phyloP scores from a whole-genome alignment of 2,888 invertebrate species.

The Nymphalis c-album region DNA sequence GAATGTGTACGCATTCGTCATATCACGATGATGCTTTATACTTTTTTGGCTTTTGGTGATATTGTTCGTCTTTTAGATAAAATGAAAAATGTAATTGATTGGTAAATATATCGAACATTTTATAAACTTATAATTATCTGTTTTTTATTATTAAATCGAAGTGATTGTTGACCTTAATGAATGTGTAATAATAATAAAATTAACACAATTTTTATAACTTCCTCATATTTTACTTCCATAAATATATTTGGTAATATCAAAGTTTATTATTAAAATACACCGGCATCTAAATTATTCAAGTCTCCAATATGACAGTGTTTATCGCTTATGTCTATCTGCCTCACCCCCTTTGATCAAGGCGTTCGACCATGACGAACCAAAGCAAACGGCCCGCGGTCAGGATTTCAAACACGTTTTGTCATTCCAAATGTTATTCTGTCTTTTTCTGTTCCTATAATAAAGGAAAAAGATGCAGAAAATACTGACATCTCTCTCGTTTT shows the following conservation, averaged over 20 bases:
- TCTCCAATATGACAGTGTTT: constrained; percentile 32
- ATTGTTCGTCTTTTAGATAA: background rate
- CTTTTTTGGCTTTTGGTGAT: constrained; percentile 33
- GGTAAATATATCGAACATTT: too few species aligned
- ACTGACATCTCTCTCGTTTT: constrained; percentile 13
- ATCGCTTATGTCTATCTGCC: constrained; percentile 50
- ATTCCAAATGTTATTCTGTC: constrained; percentile 21
- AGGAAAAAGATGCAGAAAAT: constrained; percentile 33
- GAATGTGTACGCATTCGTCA: constrained; percentile 52
- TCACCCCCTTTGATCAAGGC: constrained; percentile 56
- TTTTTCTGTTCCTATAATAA: constrained; percentile 30
- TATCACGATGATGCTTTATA: constrained; percentile 41
- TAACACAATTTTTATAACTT: background rate
- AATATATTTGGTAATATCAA: background rate
- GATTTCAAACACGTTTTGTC: constrained; percentile 61
- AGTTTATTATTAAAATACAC: constrained; percentile 25
- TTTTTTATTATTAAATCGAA: too few species aligned
- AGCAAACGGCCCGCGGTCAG: constrained; percentile 68
- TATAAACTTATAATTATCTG: background rate
- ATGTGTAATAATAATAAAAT: too few species aligned
- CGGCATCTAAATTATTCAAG: constrained; percentile 32
- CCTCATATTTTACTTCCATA: background rate
- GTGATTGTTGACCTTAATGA: too few species aligned
- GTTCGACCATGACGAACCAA: constrained; percentile 70
- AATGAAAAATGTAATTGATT: background rate